A percentile compares a stretch with the other conserved stretches of the same genome.
These are phyloP conservation scores for Scotopteryx bipunctaria DNA, from an alignment of 2,888 invertebrate species.

Conservation along the genomic window DNA sequence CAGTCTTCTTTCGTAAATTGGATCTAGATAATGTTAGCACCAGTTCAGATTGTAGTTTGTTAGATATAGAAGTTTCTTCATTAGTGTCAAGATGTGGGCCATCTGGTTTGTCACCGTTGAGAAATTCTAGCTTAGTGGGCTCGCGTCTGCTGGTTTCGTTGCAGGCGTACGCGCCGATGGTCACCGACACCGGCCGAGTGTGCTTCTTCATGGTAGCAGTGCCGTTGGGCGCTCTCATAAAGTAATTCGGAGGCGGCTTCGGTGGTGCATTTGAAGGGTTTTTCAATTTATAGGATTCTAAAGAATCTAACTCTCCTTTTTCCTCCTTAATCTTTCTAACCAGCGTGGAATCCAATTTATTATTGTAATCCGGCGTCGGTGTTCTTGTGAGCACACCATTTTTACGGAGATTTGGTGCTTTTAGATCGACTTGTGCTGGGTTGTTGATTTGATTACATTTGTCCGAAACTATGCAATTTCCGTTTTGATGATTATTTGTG, in stretches of 20 bases:
- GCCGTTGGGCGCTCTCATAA: slow-evolving; percentile 82
- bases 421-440: slow-evolving; percentile 42
- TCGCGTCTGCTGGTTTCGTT: slow-evolving; percentile 82
- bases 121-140: slow-evolving; percentile 89
- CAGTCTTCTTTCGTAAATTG: slow-evolving; percentile 89
- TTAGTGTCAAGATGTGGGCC: slow-evolving; percentile 53
- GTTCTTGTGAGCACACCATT: slow-evolving; percentile 64
- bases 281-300: slow-evolving; percentile 89
- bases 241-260: slow-evolving; percentile 88
- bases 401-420: slow-evolving; percentile 60
- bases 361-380: slow-evolving; percentile 73
- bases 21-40: slow-evolving; percentile 90
- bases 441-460: slow-evolving; percentile 13
- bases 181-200: slow-evolving; percentile 85
- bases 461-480: slow-evolving; percentile 46
- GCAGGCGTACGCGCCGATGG: slow-evolving; percentile 87
- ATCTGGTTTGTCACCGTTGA: slow-evolving; percentile 75
- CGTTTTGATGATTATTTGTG: slow-evolving; percentile 63
- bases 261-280: slow-evolving; percentile 84
- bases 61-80: slow-evolving; percentile 82
- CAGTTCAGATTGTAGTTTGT: slow-evolving; percentile 88
- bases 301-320: slow-evolving; percentile 88
- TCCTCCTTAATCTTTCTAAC: slow-evolving; percentile 72
- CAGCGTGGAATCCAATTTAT: slow-evolving; percentile 52
- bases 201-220: slow-evolving; percentile 83